These are phyloP conservation scores for Drosophila paulistorum DNA, from an alignment of 1,140 invertebrate species.

Conservation along the genomic window DNA sequence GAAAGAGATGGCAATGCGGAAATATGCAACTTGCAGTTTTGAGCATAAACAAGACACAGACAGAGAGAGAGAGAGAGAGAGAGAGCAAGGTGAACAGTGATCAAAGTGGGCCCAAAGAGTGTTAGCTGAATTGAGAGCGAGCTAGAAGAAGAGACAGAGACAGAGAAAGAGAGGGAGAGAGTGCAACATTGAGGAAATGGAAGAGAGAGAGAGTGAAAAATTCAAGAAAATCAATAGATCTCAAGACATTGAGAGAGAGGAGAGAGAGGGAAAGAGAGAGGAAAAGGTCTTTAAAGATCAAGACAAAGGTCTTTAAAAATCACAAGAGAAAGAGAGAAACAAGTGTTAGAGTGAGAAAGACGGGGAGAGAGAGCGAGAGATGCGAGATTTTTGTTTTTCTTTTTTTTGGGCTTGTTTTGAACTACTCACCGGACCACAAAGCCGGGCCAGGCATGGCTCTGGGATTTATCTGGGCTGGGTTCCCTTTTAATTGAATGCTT, in stretches of 20 bases:
- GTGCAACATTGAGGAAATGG: background rate
- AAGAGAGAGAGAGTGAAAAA: conserved; percentile 10
- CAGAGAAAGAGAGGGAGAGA: background rate
- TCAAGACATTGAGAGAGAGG: conserved; percentile 13
- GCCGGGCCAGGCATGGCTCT: conserved; percentile 81
- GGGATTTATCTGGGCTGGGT: conserved; percentile 12
- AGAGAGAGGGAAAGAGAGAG: conserved; percentile 20
- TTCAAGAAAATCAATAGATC: background rate
- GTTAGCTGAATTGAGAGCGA: conserved; percentile 13
- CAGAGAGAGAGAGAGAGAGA: no score
- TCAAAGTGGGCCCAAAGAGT: conserved; percentile 2
- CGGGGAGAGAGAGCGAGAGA: background rate
- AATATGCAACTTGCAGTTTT: conserved; percentile 55
- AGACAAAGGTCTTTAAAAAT: background rate
- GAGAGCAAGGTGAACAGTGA: conserved; percentile 13
- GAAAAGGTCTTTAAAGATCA: background rate
- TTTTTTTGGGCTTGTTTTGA: conserved; percentile 1
- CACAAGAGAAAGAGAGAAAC: background rate
- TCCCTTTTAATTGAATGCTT: conserved; percentile 50
- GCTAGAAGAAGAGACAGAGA: conserved; percentile 1
- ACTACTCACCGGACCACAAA: conserved; percentile 82
- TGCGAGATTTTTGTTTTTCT: no score
- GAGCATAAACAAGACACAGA: conserved; percentile 16
- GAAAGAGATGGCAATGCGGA: conserved; percentile 52
- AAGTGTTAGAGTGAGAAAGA: conserved; percentile 3